Base-by-base conservation (phyloP, 2,888 invertebrate genomes). In the Epistrophe grossulariae region DNA sequence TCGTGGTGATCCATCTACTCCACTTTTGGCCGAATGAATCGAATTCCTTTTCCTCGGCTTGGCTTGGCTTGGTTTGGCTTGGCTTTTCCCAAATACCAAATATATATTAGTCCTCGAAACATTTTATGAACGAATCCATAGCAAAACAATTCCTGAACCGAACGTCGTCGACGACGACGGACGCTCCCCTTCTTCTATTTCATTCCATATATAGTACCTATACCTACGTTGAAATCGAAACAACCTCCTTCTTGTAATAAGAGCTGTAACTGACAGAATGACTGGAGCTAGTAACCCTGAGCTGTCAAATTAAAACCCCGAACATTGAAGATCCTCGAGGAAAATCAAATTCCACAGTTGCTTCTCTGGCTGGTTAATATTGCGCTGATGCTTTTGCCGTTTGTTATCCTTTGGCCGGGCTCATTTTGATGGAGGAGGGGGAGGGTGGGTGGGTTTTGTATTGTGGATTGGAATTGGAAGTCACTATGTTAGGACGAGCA, bases 231-330 rank as follows among this genome's bases (percentile, higher is more conserved):
- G 70, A 73, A 78, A 79, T 79, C 59, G 74, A 74, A 87, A 79
- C 79, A 73, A 87, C 52, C 71, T 79, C n/a, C 78, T 83, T 70
- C 70, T 77, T 73, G 81, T 77, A 81, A 73, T 59, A 62, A 62
- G 62, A 74, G 62, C 73, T 85, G 82, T 85, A 74, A 78, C 82
- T 85, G 85, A 85, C 85, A 85, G 78, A 73, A 62, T 40, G 72
- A 80, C 80, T 80, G 72, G 60, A 80, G 59, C 80, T 80, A 71
- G 70, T 85, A 87, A 83, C 87, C 83, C 87, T 87, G 87, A 87
- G 87, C 83, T 83, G 87, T 87, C 87, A 87, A 87, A 87, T 87
- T 87, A 87, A 87, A 83, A 87, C 62, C 83, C 66, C 71, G 60
- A 87, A 87, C 83, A 79, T 78, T 72, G 76, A 82, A 85, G 73